phyloP scores from a whole-genome alignment of 1,140 invertebrate genomes.

The Caenorhabditis briggsae region DNA sequence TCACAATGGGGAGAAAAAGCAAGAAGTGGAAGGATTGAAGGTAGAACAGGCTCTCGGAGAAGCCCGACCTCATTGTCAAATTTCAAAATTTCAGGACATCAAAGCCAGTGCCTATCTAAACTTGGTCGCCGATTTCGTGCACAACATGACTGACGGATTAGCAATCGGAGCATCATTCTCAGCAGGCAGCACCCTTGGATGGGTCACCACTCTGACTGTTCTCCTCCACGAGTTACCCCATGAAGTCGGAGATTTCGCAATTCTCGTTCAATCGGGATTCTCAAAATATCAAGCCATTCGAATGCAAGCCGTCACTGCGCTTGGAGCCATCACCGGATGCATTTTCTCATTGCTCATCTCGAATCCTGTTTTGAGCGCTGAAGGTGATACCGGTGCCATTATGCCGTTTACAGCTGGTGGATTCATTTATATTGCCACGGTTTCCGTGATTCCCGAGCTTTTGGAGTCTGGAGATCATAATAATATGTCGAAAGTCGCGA shows the following conservation, averaged over 20 bases:
- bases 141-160: slow-evolving; percentile 96
- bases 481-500: slow-evolving; percentile 57
- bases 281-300: slow-evolving; percentile 90
- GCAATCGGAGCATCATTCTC: slow-evolving; percentile 82
- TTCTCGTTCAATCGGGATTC: slow-evolving; percentile 92
- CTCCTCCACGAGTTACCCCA: slow-evolving; percentile 95
- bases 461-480: slow-evolving; percentile 79
- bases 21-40: slow-evolving; percentile 44
- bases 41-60: neutral
- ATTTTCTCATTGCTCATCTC: slow-evolving; percentile 70
- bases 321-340: slow-evolving; percentile 85
- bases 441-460: slow-evolving; percentile 93
- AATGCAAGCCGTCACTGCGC: slow-evolving; percentile 90
- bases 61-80: neutral
- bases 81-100: neutral
- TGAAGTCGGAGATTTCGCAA: slow-evolving; percentile 98
- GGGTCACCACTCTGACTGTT: slow-evolving; percentile 90
- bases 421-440: slow-evolving; percentile 97
- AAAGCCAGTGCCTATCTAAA: slow-evolving; percentile 86
- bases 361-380: slow-evolving; percentile 76
- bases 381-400: slow-evolving; percentile 87
- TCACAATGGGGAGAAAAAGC: slow-evolving; percentile 49
- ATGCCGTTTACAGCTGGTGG: slow-evolving; percentile 96
- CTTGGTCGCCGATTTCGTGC: slow-evolving; percentile 92
- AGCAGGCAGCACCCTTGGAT: slow-evolving; percentile 32